A percentile compares a stretch with the other conserved stretches of the same genome.
These are phyloP conservation scores for Steinernema feltiae DNA, from an alignment of 1,140 invertebrate species.

Conservation along the genomic window DNA sequence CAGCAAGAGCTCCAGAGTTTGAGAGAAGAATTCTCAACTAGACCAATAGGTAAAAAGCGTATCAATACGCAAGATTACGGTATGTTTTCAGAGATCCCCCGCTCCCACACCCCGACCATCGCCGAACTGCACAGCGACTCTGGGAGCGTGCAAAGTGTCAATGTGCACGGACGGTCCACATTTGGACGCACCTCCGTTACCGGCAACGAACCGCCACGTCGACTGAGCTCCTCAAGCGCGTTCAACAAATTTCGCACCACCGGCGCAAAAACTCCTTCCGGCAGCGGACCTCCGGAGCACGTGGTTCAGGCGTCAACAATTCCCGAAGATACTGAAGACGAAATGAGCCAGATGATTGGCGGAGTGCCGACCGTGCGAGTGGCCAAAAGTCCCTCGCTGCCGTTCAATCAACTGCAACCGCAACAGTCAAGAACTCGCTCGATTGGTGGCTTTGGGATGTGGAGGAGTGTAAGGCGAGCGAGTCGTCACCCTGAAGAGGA, in stretches of 20 bases:
- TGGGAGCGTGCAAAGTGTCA: conserved; percentile 42
- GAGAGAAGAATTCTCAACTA: conserved; percentile 41
- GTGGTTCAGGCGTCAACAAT: conserved; percentile 46
- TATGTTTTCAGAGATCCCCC: conserved; percentile 49
- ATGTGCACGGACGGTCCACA: conserved; percentile 21
- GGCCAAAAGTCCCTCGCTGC: conserved; percentile 44
- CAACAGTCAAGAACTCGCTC: conserved; percentile 26
- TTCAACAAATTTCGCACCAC: conserved; percentile 44
- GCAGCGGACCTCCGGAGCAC: conserved; percentile 1
- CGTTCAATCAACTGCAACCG: conserved; percentile 27
- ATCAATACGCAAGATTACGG: too few species aligned
- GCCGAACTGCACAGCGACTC: conserved; percentile 57
- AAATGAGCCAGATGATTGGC: conserved; percentile 29
- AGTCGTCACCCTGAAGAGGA: conserved; percentile 24
- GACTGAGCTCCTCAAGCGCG: conserved; percentile 45
- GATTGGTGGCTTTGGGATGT: conserved; percentile 47
- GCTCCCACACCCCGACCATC: conserved; percentile 58
- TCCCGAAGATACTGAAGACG: conserved; percentile 51
- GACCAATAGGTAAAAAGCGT: too few species aligned
- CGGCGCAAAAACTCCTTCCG: background rate
- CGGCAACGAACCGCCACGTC: conserved; percentile 28
- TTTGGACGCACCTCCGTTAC: background rate
- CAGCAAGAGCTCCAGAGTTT: conserved; percentile 36
- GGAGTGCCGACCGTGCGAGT: conserved; percentile 17
- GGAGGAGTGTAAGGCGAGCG: conserved; percentile 49